Conservation (phyloP, 2,113 vertebrate genomes). For the Lophura nycthemera region DNA sequence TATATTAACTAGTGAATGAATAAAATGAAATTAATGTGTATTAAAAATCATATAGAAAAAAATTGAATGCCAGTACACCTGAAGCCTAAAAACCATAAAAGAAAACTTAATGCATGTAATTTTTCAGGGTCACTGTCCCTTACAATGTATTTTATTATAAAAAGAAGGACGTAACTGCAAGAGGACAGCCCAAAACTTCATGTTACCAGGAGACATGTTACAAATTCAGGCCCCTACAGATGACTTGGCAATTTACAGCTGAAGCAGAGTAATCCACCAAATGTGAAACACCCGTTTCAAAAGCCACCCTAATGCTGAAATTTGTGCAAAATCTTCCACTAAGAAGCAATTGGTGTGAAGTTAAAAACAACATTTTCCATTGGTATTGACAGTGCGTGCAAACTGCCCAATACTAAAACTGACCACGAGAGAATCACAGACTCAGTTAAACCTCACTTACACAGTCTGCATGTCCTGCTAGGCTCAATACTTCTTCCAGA, state of each 20-base stretch:
- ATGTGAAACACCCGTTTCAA: not conserved
- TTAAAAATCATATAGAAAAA: not conserved
- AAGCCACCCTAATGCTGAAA: not conserved
- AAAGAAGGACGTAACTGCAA: not conserved
- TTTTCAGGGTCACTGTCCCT: not conserved
- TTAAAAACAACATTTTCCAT: not conserved
- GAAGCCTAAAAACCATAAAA: not conserved
- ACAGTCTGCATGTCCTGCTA: not conserved
- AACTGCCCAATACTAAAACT: not conserved
- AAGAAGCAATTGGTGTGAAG: not conserved
- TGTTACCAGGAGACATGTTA: not conserved
- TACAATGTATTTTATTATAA: not conserved
- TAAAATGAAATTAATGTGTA: not conserved
- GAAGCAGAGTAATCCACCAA: not conserved
- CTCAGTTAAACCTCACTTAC: not conserved
- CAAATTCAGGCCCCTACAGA: not conserved
- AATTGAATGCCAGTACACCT: not conserved
- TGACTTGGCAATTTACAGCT: not conserved
- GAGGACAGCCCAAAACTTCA: not conserved
- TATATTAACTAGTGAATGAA: not conserved
- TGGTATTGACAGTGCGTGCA: not conserved
- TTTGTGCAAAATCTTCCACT: not conserved
- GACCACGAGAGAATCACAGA: not conserved
- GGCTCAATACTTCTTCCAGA: constrained; percentile 9
- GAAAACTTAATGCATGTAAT: not conserved